phyloP scores from a whole-genome alignment of 2,888 invertebrate genomes.

The Siphonodentalium dalli region DNA sequence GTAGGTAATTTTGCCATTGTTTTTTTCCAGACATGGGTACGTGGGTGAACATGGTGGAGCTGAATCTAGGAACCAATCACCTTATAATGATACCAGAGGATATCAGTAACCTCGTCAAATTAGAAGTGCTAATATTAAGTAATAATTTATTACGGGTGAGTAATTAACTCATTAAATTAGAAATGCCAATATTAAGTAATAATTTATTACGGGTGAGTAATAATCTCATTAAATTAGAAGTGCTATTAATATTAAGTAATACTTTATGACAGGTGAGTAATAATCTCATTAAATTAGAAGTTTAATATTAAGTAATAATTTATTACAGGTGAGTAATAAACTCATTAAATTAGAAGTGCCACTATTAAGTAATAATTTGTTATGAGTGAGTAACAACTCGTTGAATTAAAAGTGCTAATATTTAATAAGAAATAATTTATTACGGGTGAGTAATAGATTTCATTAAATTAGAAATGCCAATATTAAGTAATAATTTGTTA shows the following conservation, averaged over 20 bases:
- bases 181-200: neutral
- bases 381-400: too few species aligned
- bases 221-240: conserved; percentile 69
- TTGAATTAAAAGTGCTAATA: too few species aligned
- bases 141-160: conserved; percentile 83
- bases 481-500: too few species aligned
- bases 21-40: conserved; percentile 84
- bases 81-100: conserved; percentile 95
- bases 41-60: conserved; percentile 97
- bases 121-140: conserved; percentile 94
- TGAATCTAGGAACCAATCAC: conserved; percentile 98
- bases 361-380: too few species aligned
- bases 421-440: too few species aligned
- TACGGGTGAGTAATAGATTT: too few species aligned
- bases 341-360: too few species aligned
- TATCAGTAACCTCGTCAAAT: conserved; percentile 89
- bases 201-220: neutral
- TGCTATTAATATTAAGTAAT: conserved; percentile 93
- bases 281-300: too few species aligned
- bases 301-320: too few species aligned
- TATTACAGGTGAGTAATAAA: too few species aligned
- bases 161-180: neutral
- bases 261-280: conserved; percentile 78
- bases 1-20: too few species aligned
- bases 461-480: too few species aligned